Evolutionary conservation across 2,888 invertebrate genomes (phyloP).

Genomic region (Neuroscelio doddi): DNA sequence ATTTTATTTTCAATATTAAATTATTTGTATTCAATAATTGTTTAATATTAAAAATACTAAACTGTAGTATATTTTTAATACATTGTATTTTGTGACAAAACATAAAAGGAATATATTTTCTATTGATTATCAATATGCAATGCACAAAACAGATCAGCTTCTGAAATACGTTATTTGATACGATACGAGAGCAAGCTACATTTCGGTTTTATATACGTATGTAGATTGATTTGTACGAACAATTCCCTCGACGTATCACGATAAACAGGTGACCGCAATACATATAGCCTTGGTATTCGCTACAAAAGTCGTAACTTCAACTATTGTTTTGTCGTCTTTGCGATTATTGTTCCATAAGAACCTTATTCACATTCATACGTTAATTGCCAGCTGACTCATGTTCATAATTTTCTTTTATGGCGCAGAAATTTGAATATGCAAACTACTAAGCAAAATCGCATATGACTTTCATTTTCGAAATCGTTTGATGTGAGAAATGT

Average conservation of each 20-base stretch:
- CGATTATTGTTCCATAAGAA: constrained; percentile 45
- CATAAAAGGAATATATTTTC: too few relatives aligned
- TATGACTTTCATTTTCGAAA: too few relatives aligned
- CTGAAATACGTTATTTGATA: constrained; percentile 48
- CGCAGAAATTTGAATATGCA: not conserved
- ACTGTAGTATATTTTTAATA: too few relatives aligned
- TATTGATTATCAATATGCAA: too few relatives aligned
- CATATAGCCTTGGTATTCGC: constrained; percentile 27
- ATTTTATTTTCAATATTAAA: too few relatives aligned
- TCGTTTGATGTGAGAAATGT: too few relatives aligned
- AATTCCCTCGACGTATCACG: constrained; percentile 32
- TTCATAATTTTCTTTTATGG: constrained; percentile 22
- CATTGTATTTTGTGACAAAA: too few relatives aligned
- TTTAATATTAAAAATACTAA: too few relatives aligned
- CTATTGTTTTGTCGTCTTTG: constrained; percentile 52
- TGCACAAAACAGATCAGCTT: constrained; percentile 7
- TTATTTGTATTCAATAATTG: too few relatives aligned
- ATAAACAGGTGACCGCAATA: constrained; percentile 46
- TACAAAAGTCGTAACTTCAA: constrained; percentile 37
- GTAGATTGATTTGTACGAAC: constrained; percentile 36
- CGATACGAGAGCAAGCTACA: constrained; percentile 41
- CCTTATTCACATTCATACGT: constrained; percentile 45
- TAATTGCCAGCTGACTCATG: constrained; percentile 41
- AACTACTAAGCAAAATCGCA: too few relatives aligned
- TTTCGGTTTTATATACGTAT: constrained; percentile 25